Evolutionary conservation across 2,113 vertebrate genomes (phyloP).

Genomic region (Dasyurus viverrinus): DNA sequence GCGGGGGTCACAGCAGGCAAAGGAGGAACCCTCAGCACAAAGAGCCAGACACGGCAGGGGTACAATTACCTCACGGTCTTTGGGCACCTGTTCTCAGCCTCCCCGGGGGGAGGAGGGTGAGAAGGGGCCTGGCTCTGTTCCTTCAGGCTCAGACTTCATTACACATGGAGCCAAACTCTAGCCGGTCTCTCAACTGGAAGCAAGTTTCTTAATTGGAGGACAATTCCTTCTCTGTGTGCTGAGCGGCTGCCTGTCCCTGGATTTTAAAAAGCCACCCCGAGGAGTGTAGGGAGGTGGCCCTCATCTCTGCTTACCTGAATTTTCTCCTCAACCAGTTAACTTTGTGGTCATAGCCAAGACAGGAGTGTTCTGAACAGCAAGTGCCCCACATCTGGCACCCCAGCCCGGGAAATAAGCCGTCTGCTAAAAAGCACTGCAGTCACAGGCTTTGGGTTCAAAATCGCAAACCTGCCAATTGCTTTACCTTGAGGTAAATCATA

Average conservation of each 20-base stretch:
- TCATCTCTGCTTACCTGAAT: background rate
- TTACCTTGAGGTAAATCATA: background rate
- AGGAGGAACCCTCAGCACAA: slow-evolving; percentile 28
- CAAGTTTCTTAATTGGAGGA: background rate
- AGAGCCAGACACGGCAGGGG: slow-evolving; percentile 36
- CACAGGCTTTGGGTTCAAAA: background rate
- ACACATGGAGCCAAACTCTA: background rate
- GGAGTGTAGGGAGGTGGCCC: background rate
- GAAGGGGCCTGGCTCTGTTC: background rate
- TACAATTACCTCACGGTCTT: slow-evolving; percentile 11
- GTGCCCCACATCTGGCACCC: background rate
- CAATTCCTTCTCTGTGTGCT: background rate
- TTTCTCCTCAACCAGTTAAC: background rate
- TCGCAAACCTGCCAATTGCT: background rate
- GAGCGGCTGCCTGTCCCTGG: background rate
- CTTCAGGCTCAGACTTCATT: background rate
- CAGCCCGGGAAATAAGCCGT: background rate
- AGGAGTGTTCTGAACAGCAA: background rate
- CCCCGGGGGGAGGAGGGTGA: background rate
- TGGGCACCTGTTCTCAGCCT: background rate
- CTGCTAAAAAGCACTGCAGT: background rate
- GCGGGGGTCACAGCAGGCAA: background rate
- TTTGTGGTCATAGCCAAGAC: background rate
- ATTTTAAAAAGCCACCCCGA: slow-evolving; percentile 9
- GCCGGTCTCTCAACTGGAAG: background rate